phyloP scores from a whole-genome alignment of 53 echinoderm and acorn worm genomes.

The Pentamera pediparva region DNA sequence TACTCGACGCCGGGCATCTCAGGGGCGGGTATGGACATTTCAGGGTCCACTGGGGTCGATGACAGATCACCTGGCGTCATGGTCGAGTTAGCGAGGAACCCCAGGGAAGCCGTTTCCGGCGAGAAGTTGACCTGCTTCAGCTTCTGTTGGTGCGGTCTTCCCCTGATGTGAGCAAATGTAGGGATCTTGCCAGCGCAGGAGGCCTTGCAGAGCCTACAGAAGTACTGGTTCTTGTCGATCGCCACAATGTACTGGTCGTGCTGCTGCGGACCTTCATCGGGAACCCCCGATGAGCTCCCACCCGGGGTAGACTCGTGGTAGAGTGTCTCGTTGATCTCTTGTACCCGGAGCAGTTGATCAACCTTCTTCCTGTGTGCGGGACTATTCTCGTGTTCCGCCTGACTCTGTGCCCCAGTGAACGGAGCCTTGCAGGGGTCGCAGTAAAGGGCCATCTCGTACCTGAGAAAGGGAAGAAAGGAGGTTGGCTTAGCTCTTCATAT shows the following conservation, averaged over 20 bases:
- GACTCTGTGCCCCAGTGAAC: background rate
- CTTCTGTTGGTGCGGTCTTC: conserved; percentile 1
- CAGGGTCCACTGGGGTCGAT: no score
- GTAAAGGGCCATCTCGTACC: background rate
- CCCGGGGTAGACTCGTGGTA: background rate
- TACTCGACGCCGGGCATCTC: no score
- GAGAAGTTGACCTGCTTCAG: background rate
- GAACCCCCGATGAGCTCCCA: background rate
- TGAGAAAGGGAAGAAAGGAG: background rate
- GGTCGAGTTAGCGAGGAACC: no score
- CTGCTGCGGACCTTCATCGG: background rate
- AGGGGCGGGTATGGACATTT: no score
- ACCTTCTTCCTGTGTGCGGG: conserved; percentile 2
- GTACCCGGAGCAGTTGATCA: background rate
- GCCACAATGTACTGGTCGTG: conserved; percentile 5
- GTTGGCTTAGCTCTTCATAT: no score
- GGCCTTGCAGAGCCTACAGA: conserved; percentile 1
- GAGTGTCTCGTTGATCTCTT: background rate
- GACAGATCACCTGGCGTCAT: no score
- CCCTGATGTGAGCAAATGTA: background rate
- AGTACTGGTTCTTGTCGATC: conserved; percentile 6
- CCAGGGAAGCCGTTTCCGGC: no score
- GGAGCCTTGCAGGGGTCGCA: background rate
- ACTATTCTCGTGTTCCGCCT: background rate
- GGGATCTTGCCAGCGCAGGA: conserved; percentile 18